phyloP scores from a whole-genome alignment of 2,888 invertebrate species.

The Syrphus vitripennis region DNA sequence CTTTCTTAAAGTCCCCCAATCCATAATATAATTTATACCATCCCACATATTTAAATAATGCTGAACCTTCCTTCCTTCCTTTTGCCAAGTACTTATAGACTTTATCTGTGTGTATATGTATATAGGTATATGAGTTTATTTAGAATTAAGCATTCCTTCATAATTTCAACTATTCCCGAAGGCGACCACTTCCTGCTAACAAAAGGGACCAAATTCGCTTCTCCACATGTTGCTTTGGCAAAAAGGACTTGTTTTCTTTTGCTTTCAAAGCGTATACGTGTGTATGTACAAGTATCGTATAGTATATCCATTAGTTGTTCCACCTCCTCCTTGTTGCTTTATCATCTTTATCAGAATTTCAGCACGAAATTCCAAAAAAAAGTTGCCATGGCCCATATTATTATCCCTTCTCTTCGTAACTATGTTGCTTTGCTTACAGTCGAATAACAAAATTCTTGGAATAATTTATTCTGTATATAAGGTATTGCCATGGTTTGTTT shows the following conservation, averaged over 20 bases:
- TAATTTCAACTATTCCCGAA: conserved; percentile 22
- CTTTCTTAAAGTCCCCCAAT: conserved; percentile 1
- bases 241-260: conserved; percentile 1
- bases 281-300: not conserved
- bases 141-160: conserved; percentile 25
- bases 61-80: not conserved
- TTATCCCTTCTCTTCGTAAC: not conserved
- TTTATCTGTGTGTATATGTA: not conserved
- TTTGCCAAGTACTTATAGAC: not conserved
- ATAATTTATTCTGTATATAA: conserved; percentile 33
- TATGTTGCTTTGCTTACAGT: conserved; percentile 13
- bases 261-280: not conserved
- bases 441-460: conserved; percentile 32
- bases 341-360: conserved; percentile 18
- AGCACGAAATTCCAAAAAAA: conserved; percentile 30
- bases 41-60: not conserved
- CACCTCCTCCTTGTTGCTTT: not conserved
- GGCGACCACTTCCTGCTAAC: conserved; percentile 15
- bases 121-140: not conserved
- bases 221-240: conserved; percentile 46
- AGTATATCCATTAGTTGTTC: not conserved
- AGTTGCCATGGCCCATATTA: conserved; percentile 29
- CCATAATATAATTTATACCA: not conserved
- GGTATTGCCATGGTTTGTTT: conserved; percentile 25
- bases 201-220: conserved; percentile 12